phyloP scores from a whole-genome alignment of 2,797 vertebrate species.

The Zenarchopterus dispar region DNA sequence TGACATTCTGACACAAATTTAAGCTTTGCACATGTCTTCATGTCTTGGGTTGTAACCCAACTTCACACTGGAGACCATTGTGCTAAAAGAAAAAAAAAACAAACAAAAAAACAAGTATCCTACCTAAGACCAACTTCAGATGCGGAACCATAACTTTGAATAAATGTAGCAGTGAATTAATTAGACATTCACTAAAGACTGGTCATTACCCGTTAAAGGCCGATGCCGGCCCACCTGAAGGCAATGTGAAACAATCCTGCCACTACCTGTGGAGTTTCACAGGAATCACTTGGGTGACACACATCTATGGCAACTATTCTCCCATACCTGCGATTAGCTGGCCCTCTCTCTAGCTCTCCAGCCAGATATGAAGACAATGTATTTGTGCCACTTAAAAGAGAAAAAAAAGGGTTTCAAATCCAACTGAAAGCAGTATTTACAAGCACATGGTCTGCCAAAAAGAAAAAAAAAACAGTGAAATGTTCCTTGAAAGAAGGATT shows the following conservation, averaged over 20 bases:
- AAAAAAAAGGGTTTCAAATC: no score
- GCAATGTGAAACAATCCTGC: slow-evolving; percentile 25
- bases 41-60: not conserved
- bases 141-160: slow-evolving; percentile 26
- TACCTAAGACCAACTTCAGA: slow-evolving; percentile 9
- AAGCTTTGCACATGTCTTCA: no score
- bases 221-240: slow-evolving; percentile 16
- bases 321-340: slow-evolving; percentile 3
- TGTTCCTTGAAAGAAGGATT: not conserved
- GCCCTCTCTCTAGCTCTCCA: not conserved
- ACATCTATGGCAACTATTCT: not conserved
- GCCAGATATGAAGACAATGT: not conserved
- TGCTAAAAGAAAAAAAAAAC: not conserved
- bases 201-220: slow-evolving; percentile 42
- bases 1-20: not conserved
- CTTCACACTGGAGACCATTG: not conserved
- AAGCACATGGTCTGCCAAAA: no score
- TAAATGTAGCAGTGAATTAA: slow-evolving; percentile 43
- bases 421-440: no score
- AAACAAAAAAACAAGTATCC: slow-evolving; percentile 23
- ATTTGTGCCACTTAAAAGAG: no score
- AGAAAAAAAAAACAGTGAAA: no score
- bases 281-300: slow-evolving; percentile 15
- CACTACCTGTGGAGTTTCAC: slow-evolving; percentile 20
- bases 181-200: slow-evolving; percentile 46